Percentiles rank a stretch among this genome's conserved stretches.
Conservation (phyloP, 1,140 invertebrate species). For the Ooceraea biroi region DNA sequence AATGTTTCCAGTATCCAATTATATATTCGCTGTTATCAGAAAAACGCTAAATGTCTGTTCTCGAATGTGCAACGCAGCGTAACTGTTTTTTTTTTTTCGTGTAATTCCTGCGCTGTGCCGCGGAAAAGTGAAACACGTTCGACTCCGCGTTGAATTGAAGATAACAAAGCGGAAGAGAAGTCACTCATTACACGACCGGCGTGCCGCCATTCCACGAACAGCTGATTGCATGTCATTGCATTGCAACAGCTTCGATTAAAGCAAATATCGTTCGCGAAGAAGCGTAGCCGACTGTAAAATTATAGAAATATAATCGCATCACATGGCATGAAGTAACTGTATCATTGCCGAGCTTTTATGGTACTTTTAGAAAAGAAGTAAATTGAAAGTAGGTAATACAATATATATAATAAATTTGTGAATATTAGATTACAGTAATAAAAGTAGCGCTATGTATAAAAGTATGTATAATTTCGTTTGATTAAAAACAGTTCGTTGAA, state of each 20-base stretch:
- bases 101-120: neutral
- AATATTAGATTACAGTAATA: too few relatives aligned
- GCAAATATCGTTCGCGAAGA: constrained; percentile 34
- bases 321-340: neutral
- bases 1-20: constrained; percentile 12
- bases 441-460: too few relatives aligned
- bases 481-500: too few relatives aligned
- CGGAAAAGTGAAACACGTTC: neutral
- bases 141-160: constrained; percentile 30
- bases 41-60: neutral
- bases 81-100: constrained; percentile 19
- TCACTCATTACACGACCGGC: constrained; percentile 25
- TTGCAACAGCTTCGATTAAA: constrained; percentile 41
- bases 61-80: neutral
- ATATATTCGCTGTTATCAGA: neutral
- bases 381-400: too few relatives aligned
- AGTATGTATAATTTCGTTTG: too few relatives aligned
- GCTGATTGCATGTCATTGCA: constrained; percentile 35
- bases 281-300: constrained; percentile 20
- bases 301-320: neutral
- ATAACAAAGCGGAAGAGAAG: constrained; percentile 41
- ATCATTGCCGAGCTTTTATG: neutral
- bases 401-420: too few relatives aligned
- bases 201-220: constrained; percentile 10
- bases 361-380: neutral